Conservation (phyloP, 2,113 vertebrate genomes). For the Amia ocellicauda region DNA sequence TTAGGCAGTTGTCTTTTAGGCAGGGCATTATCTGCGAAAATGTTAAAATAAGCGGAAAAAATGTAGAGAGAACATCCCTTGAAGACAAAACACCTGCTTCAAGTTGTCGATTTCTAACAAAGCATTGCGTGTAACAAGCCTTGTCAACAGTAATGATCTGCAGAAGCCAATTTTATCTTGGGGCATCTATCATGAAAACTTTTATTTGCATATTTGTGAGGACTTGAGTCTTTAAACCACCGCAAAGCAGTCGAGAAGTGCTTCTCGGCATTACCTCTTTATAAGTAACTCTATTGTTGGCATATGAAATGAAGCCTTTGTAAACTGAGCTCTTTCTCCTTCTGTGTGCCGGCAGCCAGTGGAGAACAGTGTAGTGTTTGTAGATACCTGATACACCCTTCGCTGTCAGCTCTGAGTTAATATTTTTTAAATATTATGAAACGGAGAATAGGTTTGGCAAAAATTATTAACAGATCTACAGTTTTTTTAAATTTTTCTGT, state of each 20-base stretch:
- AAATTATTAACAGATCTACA: background rate
- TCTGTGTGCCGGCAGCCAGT: background rate
- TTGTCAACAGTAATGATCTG: too few relatives aligned
- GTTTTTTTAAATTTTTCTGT: background rate
- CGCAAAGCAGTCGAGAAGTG: background rate
- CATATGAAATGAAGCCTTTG: background rate
- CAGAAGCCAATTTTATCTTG: too few relatives aligned
- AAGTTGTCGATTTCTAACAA: too few relatives aligned
- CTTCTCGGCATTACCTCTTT: slow-evolving; percentile 1
- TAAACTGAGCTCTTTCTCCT: background rate
- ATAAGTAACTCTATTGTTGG: background rate
- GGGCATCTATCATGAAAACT: too few relatives aligned
- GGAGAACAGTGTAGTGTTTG: background rate
- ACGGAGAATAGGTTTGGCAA: background rate
- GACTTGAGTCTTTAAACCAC: background rate
- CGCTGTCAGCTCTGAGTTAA: background rate
- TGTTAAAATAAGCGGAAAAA: too few relatives aligned
- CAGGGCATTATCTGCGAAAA: too few relatives aligned
- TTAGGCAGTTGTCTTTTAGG: too few relatives aligned
- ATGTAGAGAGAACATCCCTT: too few relatives aligned
- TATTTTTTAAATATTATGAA: background rate
- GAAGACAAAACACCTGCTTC: too few relatives aligned
- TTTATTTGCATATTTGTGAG: background rate
- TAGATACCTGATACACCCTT: background rate
- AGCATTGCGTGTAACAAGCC: too few relatives aligned